phyloP scores from a whole-genome alignment of 2,113 vertebrate genomes.

The Epinephelus lanceolatus region DNA sequence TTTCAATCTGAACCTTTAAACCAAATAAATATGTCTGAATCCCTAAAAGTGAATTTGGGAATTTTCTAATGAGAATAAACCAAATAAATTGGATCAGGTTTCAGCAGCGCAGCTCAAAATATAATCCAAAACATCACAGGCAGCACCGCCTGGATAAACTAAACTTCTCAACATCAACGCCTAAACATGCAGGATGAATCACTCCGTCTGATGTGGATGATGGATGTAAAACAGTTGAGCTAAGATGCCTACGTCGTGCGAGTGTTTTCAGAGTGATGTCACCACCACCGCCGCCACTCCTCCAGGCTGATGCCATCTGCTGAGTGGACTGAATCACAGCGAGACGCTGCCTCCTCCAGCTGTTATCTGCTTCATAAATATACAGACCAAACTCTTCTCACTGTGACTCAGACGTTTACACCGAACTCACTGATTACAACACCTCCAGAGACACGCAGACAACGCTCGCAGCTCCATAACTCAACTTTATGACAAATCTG shows the following conservation, averaged over 20 bases:
- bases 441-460: not conserved
- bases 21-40: too few species aligned
- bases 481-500: not conserved
- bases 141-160: not conserved
- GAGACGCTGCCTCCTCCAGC: conserved; percentile 45
- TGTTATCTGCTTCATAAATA: conserved; percentile 52
- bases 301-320: conserved; percentile 53
- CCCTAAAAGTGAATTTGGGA: too few species aligned
- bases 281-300: not conserved
- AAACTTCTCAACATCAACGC: not conserved
- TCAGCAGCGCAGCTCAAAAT: too few species aligned
- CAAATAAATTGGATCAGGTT: too few species aligned
- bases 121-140: too few species aligned
- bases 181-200: conserved; percentile 2
- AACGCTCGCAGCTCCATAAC: fast-evolving
- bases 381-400: not conserved
- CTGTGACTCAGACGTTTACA: conserved; percentile 44
- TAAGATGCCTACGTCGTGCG: not conserved
- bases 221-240: not conserved
- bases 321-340: conserved; percentile 48
- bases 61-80: too few species aligned
- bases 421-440: not conserved
- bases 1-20: too few species aligned
- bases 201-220: not conserved
- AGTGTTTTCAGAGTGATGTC: conserved; percentile 36